Conservation (phyloP, 1,140 invertebrate genomes). For the Aphidius gifuensis region DNA sequence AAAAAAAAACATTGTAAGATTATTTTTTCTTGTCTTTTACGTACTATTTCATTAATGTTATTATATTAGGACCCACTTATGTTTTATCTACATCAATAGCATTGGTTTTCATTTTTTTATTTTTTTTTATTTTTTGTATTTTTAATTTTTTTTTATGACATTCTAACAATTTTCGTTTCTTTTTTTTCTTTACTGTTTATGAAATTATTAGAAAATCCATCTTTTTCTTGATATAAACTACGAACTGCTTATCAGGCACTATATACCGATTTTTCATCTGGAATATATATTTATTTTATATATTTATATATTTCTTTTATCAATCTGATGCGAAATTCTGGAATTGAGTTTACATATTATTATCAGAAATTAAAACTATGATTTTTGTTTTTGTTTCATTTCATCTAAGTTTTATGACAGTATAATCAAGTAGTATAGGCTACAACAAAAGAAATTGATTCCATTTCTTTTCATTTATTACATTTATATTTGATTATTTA, state of each 20-base stretch:
- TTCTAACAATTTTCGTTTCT: conserved; percentile 14
- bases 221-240: conserved; percentile 6
- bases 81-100: conserved; percentile 44
- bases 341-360: conserved; percentile 23
- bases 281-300: conserved; percentile 11
- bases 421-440: conserved; percentile 6
- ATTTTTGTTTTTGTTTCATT: conserved; percentile 22
- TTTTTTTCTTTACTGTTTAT: conserved; percentile 24
- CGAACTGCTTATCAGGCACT: conserved; percentile 2
- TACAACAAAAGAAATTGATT: conserved; percentile 30
- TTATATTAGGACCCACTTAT: conserved; percentile 47
- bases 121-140: too few species aligned
- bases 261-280: not conserved
- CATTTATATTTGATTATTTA: conserved; percentile 18
- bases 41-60: conserved; percentile 53
- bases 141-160: conserved; percentile 30
- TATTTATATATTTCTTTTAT: conserved; percentile 19
- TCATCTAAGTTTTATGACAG: too few species aligned
- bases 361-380: conserved; percentile 37
- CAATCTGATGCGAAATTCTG: conserved; percentile 25
- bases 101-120: conserved; percentile 26
- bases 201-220: not conserved
- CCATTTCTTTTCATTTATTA: conserved; percentile 1
- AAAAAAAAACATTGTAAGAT: conserved; percentile 47
- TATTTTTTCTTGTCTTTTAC: conserved; percentile 37